A percentile compares a stretch with the other conserved stretches of the same genome.
Conservation (phyloP, 1,140 invertebrate genomes). For the Limonius californicus region DNA sequence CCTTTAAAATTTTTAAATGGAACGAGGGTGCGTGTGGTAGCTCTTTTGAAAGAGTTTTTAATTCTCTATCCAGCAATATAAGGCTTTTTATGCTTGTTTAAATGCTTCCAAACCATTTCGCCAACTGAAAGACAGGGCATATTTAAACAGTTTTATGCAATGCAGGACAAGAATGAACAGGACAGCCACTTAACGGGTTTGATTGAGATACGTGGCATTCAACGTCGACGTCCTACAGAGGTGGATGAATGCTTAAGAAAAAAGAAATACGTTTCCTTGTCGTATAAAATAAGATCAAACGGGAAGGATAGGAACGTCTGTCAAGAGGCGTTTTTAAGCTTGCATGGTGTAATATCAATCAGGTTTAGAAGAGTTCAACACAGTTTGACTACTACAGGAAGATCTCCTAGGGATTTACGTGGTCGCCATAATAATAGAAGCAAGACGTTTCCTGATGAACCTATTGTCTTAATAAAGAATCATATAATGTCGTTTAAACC, state of each 20-base stretch:
- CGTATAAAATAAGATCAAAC: not conserved
- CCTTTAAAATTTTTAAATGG: no score
- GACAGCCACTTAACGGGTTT: not conserved
- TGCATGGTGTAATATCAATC: slow-evolving; percentile 5
- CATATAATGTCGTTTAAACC: slow-evolving; percentile 14
- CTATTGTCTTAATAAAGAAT: not conserved
- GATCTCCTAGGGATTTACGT: slow-evolving; percentile 8
- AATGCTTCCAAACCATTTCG: not conserved
- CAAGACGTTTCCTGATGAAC: not conserved
- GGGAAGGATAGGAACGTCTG: not conserved
- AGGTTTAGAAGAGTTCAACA: slow-evolving; percentile 1
- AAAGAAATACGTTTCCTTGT: not conserved
- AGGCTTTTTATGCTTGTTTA: no score
- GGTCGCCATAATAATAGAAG: not conserved
- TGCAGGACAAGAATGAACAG: not conserved
- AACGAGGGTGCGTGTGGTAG: no score
- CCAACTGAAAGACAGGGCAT: not conserved
- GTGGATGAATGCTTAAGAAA: not conserved
- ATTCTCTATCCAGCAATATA: no score
- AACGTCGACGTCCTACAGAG: not conserved
- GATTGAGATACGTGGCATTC: not conserved
- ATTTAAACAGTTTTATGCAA: not conserved
- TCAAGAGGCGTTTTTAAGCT: not conserved
- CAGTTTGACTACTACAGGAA: not conserved
- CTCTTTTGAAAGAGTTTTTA: no score